Base-by-base conservation (phyloP, 2,888 invertebrate species). In the Ephialtes manifestator region DNA sequence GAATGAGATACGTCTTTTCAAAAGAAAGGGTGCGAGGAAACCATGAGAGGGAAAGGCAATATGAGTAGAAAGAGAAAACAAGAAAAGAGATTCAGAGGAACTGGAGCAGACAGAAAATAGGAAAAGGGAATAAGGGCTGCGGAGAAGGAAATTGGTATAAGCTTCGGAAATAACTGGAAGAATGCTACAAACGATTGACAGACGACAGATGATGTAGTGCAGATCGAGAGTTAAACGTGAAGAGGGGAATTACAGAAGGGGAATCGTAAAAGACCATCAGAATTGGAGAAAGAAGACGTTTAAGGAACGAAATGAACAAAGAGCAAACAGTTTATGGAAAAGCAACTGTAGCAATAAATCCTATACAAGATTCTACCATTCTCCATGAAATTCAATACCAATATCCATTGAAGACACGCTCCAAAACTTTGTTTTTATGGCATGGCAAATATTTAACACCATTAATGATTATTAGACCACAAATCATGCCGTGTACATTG, bases 121-220 rank as follows among this genome's bases (percentile, higher is more conserved):
- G 20, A 11, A 55, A 10, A 11, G 18, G 20, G 20, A 55, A 20
- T 55, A 20, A 20, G 20, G 20, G 11, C 20, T 5, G 53, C 11
- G 20, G 53, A 11, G 10, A 20, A 10, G 53, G 53, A 20, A 55
- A 55, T 55, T 55, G 53, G 53, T 20, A 55, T 2, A 11, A 55
- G 53, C 20, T 18, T 55, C 20, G 53, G 20, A 55, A 55, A 20
- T 55, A 55, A 55, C 53, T 11, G 53, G 53, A 11, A 20, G 2
- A 55, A 55, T 55, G 20, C 24, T 24, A 55, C 20, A 20, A 55
- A 55, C 20, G 53, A 55, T 55, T 20, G 53, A 55, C 53, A 55
- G 53, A 20, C 20, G 20, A 20, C 20, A 8, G 20, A 55, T 10
- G 53, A 55, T 20, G 8, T 20, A 20, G 4, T 20, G 20, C 2